A percentile compares a stretch with the other conserved stretches of the same genome.
Evolutionary conservation across 2,797 vertebrate species (phyloP).

Genomic region (Leuciscus waleckii): DNA sequence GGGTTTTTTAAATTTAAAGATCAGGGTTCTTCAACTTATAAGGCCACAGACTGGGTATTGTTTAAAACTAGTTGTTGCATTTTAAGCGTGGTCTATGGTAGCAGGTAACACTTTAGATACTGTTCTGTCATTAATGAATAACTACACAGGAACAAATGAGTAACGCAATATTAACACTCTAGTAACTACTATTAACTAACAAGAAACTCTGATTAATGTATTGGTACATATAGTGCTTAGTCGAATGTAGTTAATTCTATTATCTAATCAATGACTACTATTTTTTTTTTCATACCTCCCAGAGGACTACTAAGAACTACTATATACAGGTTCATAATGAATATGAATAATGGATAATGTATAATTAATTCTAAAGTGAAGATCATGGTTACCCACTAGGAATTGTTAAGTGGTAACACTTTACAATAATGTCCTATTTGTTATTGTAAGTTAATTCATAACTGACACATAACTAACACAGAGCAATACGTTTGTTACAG

Average conservation of each 20-base stretch:
- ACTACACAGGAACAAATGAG: not conserved
- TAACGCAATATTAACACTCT: not conserved
- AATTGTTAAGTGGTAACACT: not conserved
- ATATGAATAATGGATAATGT: not conserved
- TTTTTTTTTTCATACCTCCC: not conserved
- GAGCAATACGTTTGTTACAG: not conserved
- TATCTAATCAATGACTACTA: too few species aligned
- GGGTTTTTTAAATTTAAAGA: too few species aligned
- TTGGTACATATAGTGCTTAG: too few species aligned
- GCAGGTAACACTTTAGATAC: not conserved
- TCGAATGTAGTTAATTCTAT: too few species aligned
- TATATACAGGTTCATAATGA: not conserved
- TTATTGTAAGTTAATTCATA: not conserved
- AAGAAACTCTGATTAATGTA: too few species aligned
- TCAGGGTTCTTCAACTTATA: not conserved
- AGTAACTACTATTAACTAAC: not conserved
- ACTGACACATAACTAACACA: not conserved
- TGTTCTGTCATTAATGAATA: not conserved
- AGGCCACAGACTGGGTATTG: not conserved
- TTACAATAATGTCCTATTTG: not conserved
- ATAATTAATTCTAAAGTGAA: not conserved
- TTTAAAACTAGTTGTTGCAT: not conserved
- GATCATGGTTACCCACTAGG: not conserved
- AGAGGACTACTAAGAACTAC: not conserved
- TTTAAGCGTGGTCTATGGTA: not conserved